Evolutionary conservation across 2,888 invertebrate species (phyloP), one percentile per base, ranked within the genome.

Genomic region (Cancer borealis): DNA sequence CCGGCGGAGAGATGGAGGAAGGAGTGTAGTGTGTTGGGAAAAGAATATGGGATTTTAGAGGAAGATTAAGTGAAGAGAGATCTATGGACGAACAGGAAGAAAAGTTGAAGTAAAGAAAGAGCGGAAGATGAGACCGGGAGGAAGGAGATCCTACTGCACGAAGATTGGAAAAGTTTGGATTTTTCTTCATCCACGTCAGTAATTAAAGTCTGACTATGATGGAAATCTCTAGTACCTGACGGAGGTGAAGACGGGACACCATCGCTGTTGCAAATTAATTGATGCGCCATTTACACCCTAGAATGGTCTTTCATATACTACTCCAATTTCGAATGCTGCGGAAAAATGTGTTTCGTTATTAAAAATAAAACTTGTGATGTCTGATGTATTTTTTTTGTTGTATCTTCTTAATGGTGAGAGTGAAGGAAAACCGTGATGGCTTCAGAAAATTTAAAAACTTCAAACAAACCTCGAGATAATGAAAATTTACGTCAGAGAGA

Each of bases 71-170:
- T 10, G 3, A 3, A 10, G 79, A 30, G 10, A 79, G 79, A 79
- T 79, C 79, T 79, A 30, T 79, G 79, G 30, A 79, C 12, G 79
- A 79, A 26, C 30, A 79, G 12, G 66, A 66, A 66, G 66, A 66
- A 66, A 66, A 66, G 66, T 66, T 66, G 66, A 66, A n/a, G 66
- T 66, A 66, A n/a, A n/a, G 66, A 66, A 66, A 66, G 66, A 66
- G 66, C 3, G 66, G n/a, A 66, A 66, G n/a, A 66, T 66, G 66
- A n/a, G 66, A 66, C 66, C 66, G n/a, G 66, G 66, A 66, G 66
- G 21, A 66, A 21, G 66, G 21, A 66, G 66, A n/a, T 66, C 66
- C 66, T n/a, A 66, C 66, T 66, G 66, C 66, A 66, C 66, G n/a
- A 66, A 66, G 66, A 66, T 66, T 66, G n/a, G n/a, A 66, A n/a